Base-by-base conservation (phyloP, 2,888 invertebrate genomes). In the Molorchus minor region DNA sequence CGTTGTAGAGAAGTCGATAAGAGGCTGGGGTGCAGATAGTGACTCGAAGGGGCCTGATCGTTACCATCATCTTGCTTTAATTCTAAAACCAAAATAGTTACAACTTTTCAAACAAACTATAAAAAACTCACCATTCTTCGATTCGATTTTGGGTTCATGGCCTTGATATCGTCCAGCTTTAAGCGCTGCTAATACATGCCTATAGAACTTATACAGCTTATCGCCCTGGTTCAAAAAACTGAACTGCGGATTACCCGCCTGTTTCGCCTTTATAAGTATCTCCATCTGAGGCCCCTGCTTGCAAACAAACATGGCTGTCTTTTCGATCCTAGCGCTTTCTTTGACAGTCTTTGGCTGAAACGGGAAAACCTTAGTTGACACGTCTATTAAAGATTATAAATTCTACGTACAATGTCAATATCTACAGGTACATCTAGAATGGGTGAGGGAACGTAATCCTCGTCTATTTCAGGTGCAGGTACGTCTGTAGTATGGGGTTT, bases 201-300 rank as follows among this genome's bases (percentile, higher is more conserved):
- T 90, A 80, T 98, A 99, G 81, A 96, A 99, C 0, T 91, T 88
- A 81, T 98, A 90, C 35, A 98, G 83, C 0, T 83, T 81, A 58
- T 94, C 88, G 65, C 93, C 94, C 76, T 92, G 93, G 58, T 93
- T 92, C 58, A 99, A 84, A 82, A 99, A 99, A 66, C 91, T 87
- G 82, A 99, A 99, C 82, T 96, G 94, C 0, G 90, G 86, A 82
- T 98, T 98, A 76, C 91, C 90, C 0, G 92, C 86, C 80, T 99
- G 99, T 81, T 98, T 99, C 2, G 98, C 94, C 81, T 98, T 98
- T 68, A 99, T 90, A 8, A 99, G 85, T 69, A 99, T 97, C 83
- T 99, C 99, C 98, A 99, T 98, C 82, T 99, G 99, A 4, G 90
- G 87, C 0, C 98, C 98, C 77, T 98, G 96, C 45, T 88, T 86